phyloP scores from a whole-genome alignment of 1,140 invertebrate genomes.

The Schmidtea mediterranea region DNA sequence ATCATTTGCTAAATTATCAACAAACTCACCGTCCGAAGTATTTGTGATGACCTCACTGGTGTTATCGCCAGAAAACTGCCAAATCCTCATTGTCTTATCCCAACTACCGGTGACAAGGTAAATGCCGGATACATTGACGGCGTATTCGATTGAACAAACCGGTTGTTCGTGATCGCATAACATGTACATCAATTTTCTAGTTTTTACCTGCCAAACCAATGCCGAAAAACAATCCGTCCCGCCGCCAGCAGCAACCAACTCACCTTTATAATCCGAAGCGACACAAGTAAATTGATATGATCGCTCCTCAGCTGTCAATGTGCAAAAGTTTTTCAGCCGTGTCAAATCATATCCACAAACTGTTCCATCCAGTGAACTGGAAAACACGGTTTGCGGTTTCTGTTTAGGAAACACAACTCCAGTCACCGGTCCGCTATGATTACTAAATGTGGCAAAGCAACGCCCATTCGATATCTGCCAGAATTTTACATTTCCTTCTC shows the following conservation, averaged over 20 bases:
- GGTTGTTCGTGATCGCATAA: conserved; percentile 60
- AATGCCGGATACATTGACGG: conserved; percentile 35
- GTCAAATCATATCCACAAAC: conserved; percentile 71
- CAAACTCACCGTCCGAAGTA: conserved; percentile 42
- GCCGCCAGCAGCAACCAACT: too few species aligned
- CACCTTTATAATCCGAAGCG: too few species aligned
- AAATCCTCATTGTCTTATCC: conserved; percentile 59
- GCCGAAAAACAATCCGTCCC: too few species aligned
- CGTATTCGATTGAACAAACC: conserved; percentile 46
- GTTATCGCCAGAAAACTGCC: conserved; percentile 32
- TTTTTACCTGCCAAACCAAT: too few species aligned
- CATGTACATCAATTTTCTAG: conserved; percentile 28
- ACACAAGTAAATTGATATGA: too few species aligned
- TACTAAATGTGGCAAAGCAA: too few species aligned
- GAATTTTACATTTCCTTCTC: conserved; percentile 80
- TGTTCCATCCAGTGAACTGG: conserved; percentile 70
- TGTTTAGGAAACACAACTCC: conserved; percentile 72
- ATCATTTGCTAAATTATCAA: too few species aligned
- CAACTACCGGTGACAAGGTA: conserved; percentile 54
- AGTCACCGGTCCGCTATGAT: too few species aligned
- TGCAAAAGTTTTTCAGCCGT: too few species aligned
- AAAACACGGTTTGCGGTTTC: conserved; percentile 63
- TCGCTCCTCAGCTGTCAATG: too few species aligned
- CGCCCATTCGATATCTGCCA: too few species aligned
- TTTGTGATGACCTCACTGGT: conserved; percentile 47